Conservation (phyloP, 2,113 vertebrate genomes). For the Labrus mixtus region DNA sequence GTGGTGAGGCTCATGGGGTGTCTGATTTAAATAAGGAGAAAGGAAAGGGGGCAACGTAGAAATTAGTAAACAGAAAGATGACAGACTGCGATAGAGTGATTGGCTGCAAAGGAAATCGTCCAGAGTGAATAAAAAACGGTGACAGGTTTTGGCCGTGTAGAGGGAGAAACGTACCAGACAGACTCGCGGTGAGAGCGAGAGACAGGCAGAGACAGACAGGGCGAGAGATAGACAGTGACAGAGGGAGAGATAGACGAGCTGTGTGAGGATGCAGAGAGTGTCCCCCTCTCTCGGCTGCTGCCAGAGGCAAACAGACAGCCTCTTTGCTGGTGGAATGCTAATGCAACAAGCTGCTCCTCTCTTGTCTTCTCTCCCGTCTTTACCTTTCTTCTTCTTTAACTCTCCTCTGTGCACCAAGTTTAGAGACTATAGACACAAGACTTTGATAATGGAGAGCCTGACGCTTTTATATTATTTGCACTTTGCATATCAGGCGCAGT, state of each 20-base stretch:
- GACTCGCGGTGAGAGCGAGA: conserved; percentile 67
- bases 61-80: conserved; percentile 69
- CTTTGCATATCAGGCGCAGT: conserved; percentile 14
- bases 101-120: conserved; percentile 56
- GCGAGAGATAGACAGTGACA: conserved; percentile 79
- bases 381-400: conserved; percentile 77
- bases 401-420: conserved; percentile 76
- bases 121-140: conserved; percentile 70
- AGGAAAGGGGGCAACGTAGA: conserved; percentile 39
- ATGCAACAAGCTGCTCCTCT: conserved; percentile 81
- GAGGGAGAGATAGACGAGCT: conserved; percentile 80
- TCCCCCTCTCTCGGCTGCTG: conserved; percentile 83
- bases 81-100: conserved; percentile 61
- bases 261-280: conserved; percentile 83
- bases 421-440: conserved; percentile 64
- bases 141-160: conserved; percentile 61
- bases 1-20: conserved; percentile 1
- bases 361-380: conserved; percentile 77
- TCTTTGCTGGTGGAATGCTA: conserved; percentile 82
- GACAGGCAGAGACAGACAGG: conserved; percentile 76
- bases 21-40: conserved; percentile 34
- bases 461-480: conserved; percentile 52
- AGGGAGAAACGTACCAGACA: conserved; percentile 67
- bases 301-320: conserved; percentile 85
- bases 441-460: conserved; percentile 76